Evolutionary conservation across 1,140 invertebrate species (phyloP), one percentile per base, ranked within the genome.

Genomic region (Drosophila jambulina): DNA sequence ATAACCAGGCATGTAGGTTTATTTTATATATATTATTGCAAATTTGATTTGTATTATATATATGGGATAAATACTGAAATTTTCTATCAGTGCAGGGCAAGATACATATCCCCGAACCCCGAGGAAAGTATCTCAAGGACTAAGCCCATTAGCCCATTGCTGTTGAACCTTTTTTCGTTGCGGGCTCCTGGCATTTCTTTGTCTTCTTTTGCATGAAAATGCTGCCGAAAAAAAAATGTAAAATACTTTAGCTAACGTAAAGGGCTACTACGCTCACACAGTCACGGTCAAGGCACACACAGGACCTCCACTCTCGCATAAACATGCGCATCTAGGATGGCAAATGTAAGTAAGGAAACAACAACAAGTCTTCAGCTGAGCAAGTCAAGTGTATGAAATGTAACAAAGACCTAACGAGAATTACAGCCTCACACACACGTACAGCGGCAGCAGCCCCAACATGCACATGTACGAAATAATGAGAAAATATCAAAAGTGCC

Each of bases 311-410:
- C 36, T 60, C 36, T 34, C 46, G 49, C 36, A 58, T 32, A 48
- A 42, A 58, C 60, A 58, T 48, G 49, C 49, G 53, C 49, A 43
- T 43, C 46, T 62, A 69, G 32, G 62, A 78, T 27, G 60, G 80
- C 71, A 80, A 68, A 68, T 84, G 62, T 68, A 80, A 75, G 72
- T 65, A 80, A 64, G 75, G 80, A 53, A 75, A 75, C 77, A 87
- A 78, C 54, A 80, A 88, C 61, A 36, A 70, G 67, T 82, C 81
- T 81, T 78, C 53, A 75, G 81, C 71, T 57, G 75, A 68, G 81
- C 85, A 88, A 90, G 85, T 90, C 78, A 90, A 90, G 86, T 90
- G 81, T 90, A 82, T 90, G 86, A 90, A 90, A 85, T 85, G 81
- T 90, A 90, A 90, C 85, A 91, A 90, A 90, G 85, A 90, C 86